These are phyloP conservation scores for Oscheius sp. DNA, from an alignment of 2,888 invertebrate genomes.

Conservation along the genomic window DNA sequence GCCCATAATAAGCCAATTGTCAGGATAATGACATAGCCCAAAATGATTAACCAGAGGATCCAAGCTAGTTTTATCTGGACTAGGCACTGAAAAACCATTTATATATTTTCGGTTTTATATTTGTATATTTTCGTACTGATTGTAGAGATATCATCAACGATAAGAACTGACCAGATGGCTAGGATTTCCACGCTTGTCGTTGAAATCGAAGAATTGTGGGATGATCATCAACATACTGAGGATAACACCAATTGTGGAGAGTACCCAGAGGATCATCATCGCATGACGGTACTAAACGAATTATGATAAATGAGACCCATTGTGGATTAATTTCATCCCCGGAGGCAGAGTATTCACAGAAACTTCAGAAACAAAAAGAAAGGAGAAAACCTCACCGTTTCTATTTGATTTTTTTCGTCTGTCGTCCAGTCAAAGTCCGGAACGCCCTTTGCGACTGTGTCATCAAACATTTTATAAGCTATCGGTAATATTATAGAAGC, in stretches of 20 bases:
- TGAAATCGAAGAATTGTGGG: slow-evolving; percentile 66
- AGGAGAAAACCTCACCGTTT: slow-evolving; percentile 46
- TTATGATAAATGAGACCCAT: neutral
- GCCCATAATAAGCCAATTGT: slow-evolving; percentile 41
- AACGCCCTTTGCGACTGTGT: slow-evolving; percentile 54
- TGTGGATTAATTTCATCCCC: neutral
- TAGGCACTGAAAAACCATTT: slow-evolving; percentile 47
- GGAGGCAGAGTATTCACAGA: neutral
- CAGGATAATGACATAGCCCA: slow-evolving; percentile 38
- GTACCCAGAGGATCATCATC: slow-evolving; percentile 57
- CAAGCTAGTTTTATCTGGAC: slow-evolving; percentile 48
- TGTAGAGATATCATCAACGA: neutral
- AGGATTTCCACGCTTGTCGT: slow-evolving; percentile 59
- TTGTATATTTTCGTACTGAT: neutral
- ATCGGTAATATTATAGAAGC: slow-evolving; percentile 50
- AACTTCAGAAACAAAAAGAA: too few species aligned
- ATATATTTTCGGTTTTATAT: neutral
- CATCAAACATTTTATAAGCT: slow-evolving; percentile 62
- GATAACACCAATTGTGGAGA: slow-evolving; percentile 58
- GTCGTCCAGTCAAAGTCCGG: slow-evolving; percentile 53
- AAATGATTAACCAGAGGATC: slow-evolving; percentile 39
- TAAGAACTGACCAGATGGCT: slow-evolving; percentile 56
- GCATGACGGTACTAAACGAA: slow-evolving; percentile 56
- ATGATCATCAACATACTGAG: slow-evolving; percentile 62
- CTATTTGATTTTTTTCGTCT: slow-evolving; percentile 41